Evolutionary conservation across 2,113 vertebrate species (phyloP).

Genomic region (Paraplagusia blochii): DNA sequence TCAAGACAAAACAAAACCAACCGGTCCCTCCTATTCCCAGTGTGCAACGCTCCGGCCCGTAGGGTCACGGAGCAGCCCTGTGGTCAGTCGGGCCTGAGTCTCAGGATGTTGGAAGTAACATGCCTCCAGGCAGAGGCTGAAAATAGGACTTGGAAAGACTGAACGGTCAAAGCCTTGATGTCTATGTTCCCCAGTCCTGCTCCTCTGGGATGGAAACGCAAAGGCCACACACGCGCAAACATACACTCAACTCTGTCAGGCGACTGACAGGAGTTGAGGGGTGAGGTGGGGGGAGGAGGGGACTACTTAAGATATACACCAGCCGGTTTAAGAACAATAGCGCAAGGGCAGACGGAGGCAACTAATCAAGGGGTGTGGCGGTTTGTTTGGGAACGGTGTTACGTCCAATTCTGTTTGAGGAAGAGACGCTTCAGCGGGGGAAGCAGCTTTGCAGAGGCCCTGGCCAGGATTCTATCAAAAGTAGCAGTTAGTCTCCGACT

Average conservation of each 20-base stretch:
- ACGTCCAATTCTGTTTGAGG: slow-evolving; percentile 22
- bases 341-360: slow-evolving; percentile 21
- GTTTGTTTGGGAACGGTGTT: slow-evolving; percentile 32
- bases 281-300: too few species aligned
- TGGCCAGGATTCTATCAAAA: slow-evolving; percentile 16
- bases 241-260: slow-evolving; percentile 31
- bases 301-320: slow-evolving; percentile 12
- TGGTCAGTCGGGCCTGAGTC: slow-evolving; percentile 45
- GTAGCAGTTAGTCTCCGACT: slow-evolving; percentile 22
- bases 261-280: slow-evolving; percentile 16
- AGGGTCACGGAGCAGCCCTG: slow-evolving; percentile 28
- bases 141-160: slow-evolving; percentile 46
- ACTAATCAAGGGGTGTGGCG: slow-evolving; percentile 36
- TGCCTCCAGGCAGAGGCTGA: slow-evolving; percentile 36
- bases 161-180: slow-evolving; percentile 31
- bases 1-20: slow-evolving; percentile 27
- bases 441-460: slow-evolving; percentile 2
- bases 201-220: slow-evolving; percentile 26
- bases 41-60: background rate
- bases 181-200: slow-evolving; percentile 23
- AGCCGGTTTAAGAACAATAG: slow-evolving; percentile 40
- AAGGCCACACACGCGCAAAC: slow-evolving; percentile 20
- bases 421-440: slow-evolving; percentile 8
- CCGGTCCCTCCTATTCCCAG: slow-evolving; percentile 34
- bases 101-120: slow-evolving; percentile 47